Percentiles rank a stretch among this genome's conserved stretches.
Evolutionary conservation across 2,797 vertebrate species (phyloP).

Genomic region (Eremophila alpestris): DNA sequence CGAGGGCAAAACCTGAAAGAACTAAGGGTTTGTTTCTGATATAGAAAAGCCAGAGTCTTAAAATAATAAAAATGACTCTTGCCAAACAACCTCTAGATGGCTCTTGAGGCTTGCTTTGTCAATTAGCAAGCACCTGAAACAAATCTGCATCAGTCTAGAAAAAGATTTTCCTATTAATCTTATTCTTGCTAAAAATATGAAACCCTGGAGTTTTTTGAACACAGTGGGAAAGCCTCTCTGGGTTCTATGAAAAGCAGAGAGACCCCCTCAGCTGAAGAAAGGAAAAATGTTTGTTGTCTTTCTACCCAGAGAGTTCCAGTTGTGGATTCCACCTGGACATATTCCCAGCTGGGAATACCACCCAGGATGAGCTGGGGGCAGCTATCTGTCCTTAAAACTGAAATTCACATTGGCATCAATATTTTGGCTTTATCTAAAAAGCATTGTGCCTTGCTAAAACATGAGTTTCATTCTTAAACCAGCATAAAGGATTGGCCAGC

Average conservation of each 20-base stretch:
- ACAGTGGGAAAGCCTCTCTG: neutral
- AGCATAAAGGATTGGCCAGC: neutral
- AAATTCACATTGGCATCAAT: neutral
- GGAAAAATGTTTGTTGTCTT: neutral
- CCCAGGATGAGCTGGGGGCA: neutral
- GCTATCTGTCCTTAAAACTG: neutral
- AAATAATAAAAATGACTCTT: neutral
- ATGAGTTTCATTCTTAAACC: neutral
- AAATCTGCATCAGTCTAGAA: neutral
- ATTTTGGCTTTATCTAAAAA: neutral
- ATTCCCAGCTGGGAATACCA: neutral
- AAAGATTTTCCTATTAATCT: neutral
- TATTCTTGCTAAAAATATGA: neutral
- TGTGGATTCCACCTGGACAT: neutral
- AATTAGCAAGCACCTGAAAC: constrained; percentile 16
- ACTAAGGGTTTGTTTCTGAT: neutral
- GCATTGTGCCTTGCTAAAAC: neutral
- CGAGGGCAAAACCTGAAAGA: neutral
- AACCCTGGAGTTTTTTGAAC: neutral
- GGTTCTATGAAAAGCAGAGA: neutral
- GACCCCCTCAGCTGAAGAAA: neutral
- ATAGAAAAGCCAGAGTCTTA: neutral
- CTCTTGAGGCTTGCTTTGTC: constrained; percentile 65
- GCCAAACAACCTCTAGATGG: constrained; percentile 66
- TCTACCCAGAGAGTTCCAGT: neutral